Evolutionary conservation across 2,113 vertebrate species (phyloP), one percentile per base, ranked within the genome.

Genomic region (Notiomystis cincta): DNA sequence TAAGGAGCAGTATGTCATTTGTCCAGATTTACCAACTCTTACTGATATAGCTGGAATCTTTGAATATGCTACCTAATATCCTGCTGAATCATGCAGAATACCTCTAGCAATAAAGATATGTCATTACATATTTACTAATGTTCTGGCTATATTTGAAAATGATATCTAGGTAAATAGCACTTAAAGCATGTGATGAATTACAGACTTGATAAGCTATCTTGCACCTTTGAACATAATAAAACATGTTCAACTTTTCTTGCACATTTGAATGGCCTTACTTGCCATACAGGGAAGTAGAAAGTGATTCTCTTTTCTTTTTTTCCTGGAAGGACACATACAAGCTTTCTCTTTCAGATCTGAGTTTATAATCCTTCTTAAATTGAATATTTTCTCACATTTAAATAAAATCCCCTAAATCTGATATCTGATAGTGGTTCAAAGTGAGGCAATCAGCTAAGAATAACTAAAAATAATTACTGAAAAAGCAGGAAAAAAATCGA

Each of bases 371-470:
- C 57, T 66, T 89, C 83, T 84, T 73, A 88, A 90, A 93, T 10
- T 45, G 72, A 62, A 37, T 86, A 81, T 86, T 91, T 96, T 97
- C 76, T 95, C 54, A 86, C 54, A 91, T 95, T 97, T 92, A 91
- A 95, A 92, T 92, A 88, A 76, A 22, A 3, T 2, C 10, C 7
- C 10, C 21, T 35, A 54, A 90, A 91, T 95, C 90, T 95, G 72
- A 78, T 91, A 84, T 77, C 65, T 93, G 91, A 95, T 95, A 70
- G 48, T 78, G 94, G 70, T 83, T 96, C 89, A 95, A 97, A 95
- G 78, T 30, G 24, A 96, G 64, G 60, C 79, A 94, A 96, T 94
- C 89, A 88, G 73, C 81, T 86, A 95, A 93, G 91, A 96, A 85
- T 83, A 95, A 95, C 77, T 77, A 54, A 94, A 95, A 96, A 94